Conservation (phyloP, 2,113 vertebrate species). For the Ceyx margarethae region DNA sequence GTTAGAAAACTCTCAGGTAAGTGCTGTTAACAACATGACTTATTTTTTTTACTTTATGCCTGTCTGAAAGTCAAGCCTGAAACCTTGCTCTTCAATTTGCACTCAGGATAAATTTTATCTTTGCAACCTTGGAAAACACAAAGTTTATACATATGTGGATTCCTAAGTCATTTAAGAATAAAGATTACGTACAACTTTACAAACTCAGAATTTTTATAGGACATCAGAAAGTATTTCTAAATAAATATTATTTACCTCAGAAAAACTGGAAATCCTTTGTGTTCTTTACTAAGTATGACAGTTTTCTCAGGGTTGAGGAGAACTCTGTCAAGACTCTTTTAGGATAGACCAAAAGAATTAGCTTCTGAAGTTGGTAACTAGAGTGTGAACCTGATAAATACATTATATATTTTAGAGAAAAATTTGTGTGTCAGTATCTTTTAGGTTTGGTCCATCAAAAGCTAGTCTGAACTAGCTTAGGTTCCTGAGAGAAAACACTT, state of each 20-base stretch:
- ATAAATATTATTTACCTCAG: background rate
- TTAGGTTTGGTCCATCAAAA: background rate
- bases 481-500: background rate
- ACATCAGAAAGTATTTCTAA: background rate
- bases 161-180: background rate
- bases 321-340: background rate
- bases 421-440: background rate
- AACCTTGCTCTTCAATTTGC: background rate
- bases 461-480: background rate
- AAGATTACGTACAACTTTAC: background rate
- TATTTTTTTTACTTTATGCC: background rate
- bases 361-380: background rate
- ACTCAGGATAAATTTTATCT: background rate
- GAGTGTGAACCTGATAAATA: background rate
- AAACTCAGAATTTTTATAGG: background rate
- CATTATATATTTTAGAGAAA: background rate
- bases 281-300: background rate
- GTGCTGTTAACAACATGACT: background rate
- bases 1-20: background rate
- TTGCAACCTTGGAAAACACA: background rate
- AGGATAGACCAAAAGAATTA: background rate
- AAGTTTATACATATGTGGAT: background rate
- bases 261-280: background rate
- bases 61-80: background rate
- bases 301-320: background rate